Evolutionary conservation across 2,797 vertebrate species (phyloP).

Genomic region (Danionella dracula): DNA sequence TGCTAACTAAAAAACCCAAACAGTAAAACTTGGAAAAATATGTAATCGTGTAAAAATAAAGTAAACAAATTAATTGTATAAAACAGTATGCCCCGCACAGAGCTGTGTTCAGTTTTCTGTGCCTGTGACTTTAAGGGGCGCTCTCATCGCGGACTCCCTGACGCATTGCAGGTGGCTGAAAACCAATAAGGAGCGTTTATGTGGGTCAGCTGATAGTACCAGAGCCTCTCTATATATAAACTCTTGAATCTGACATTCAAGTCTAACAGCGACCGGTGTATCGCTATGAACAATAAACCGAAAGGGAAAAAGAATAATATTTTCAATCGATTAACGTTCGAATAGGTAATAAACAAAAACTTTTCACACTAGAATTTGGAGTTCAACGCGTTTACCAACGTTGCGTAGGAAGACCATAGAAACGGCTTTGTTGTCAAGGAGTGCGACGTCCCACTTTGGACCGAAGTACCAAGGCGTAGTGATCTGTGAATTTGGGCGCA

Average conservation of each 20-base stretch:
- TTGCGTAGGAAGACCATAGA: conserved; percentile 47
- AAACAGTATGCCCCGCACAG: no score
- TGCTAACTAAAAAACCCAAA: no score
- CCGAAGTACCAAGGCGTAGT: conserved; percentile 45
- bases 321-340: no score
- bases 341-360: neutral
- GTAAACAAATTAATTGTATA: no score
- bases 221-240: conserved; percentile 43
- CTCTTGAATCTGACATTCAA: conserved; percentile 19
- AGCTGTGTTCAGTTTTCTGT: neutral
- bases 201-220: conserved; percentile 46
- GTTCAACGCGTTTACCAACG: neutral
- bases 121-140: conserved; percentile 40
- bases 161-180: conserved; percentile 58
- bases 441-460: conserved; percentile 46
- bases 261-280: neutral
- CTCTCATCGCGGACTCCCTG: conserved; percentile 46
- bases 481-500: conserved; percentile 42
- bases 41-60: no score
- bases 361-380: neutral
- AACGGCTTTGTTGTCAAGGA: conserved; percentile 48
- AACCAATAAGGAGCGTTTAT: conserved; percentile 46
- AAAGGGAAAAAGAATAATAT: neutral
- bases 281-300: neutral
- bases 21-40: no score